phyloP scores from a whole-genome alignment of 2,888 invertebrate genomes.

The Agrotis clavis region DNA sequence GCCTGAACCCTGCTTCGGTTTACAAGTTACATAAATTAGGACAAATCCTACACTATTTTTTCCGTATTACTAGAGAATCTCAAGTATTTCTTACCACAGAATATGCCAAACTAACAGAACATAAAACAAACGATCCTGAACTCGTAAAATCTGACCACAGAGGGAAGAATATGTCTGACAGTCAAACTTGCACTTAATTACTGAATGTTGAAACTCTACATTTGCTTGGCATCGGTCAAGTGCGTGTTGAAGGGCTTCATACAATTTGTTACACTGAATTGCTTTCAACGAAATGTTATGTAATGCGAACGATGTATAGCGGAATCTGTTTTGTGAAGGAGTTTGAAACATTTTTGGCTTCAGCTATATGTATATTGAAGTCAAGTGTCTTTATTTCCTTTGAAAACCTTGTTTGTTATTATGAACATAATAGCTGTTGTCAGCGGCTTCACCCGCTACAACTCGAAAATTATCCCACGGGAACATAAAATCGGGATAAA shows the following conservation, averaged over 20 bases:
- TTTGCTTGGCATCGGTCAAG: slow-evolving; percentile 53
- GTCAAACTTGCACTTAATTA: slow-evolving; percentile 52
- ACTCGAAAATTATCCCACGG: no score
- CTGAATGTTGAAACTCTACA: slow-evolving; percentile 44
- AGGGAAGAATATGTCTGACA: not conserved
- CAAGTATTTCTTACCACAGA: slow-evolving; percentile 30
- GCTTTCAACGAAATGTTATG: slow-evolving; percentile 42
- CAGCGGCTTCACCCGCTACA: no score
- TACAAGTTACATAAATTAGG: not conserved
- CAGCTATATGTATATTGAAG: not conserved
- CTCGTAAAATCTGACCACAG: slow-evolving; percentile 45
- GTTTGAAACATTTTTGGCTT: slow-evolving; percentile 17
- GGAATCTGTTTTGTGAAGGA: slow-evolving; percentile 20
- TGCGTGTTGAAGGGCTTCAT: slow-evolving; percentile 50
- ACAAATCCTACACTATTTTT: slow-evolving; percentile 4
- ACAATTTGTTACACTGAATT: slow-evolving; percentile 55
- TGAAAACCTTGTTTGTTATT: not conserved
- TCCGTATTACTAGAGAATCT: slow-evolving; percentile 28
- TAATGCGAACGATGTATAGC: slow-evolving; percentile 6
- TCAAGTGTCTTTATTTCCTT: no score
- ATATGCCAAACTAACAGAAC: slow-evolving; percentile 43
- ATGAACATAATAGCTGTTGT: no score
- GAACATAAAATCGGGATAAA: no score
- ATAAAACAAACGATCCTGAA: slow-evolving; percentile 43
- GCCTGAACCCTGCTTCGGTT: no score